Evolutionary conservation across 2,888 invertebrate genomes (phyloP).

Genomic region (Oxytorus armatus): DNA sequence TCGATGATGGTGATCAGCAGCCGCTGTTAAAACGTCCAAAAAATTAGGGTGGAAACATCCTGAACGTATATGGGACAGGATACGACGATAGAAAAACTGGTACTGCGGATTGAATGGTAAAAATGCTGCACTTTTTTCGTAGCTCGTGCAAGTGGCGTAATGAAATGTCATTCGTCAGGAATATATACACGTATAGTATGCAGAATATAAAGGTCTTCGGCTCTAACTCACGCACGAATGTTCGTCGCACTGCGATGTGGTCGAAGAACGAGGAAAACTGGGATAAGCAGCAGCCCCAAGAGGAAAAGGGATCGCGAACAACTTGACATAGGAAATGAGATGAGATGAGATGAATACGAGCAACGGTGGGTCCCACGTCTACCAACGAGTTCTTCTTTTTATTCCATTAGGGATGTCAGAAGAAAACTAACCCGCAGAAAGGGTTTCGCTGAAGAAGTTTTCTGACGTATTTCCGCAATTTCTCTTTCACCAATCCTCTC

Average conservation of each 20-base stretch:
- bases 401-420: background rate
- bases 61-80: background rate
- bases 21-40: background rate
- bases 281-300: background rate
- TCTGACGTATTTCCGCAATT: conserved; percentile 2
- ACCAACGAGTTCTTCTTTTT: conserved; percentile 7
- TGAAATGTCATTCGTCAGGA: conserved; percentile 56
- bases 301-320: conserved; percentile 30
- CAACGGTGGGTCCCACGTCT: conserved; percentile 4
- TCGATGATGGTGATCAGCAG: background rate
- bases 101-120: conserved; percentile 5
- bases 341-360: conserved; percentile 41
- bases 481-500: background rate
- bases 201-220: conserved; percentile 23
- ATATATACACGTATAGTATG: conserved; percentile 39
- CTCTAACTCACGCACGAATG: conserved; percentile 23
- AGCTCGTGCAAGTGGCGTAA: conserved; percentile 35
- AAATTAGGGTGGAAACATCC: too few species aligned
- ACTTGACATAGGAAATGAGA: conserved; percentile 52
- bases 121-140: conserved; percentile 34
- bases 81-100: conserved; percentile 1
- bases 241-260: conserved; percentile 18
- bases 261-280: conserved; percentile 7
- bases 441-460: conserved; percentile 1
- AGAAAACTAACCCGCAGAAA: background rate